These are phyloP conservation scores for Orius laevigatus DNA, from an alignment of 1,140 invertebrate species.

Conservation along the genomic window DNA sequence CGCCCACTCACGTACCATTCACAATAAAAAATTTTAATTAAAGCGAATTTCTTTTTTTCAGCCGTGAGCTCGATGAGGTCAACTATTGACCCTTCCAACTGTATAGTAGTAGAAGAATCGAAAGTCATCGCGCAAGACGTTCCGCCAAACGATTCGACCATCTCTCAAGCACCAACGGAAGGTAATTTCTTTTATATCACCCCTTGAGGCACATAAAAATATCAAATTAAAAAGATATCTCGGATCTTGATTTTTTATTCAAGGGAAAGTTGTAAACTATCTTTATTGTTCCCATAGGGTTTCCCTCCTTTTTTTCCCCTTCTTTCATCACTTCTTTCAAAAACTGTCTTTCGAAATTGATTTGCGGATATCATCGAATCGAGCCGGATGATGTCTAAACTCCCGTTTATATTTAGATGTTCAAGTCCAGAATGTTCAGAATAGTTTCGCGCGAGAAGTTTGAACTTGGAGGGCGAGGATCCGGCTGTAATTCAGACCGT, in stretches of 20 bases:
- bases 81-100: constrained; percentile 66
- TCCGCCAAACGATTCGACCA: constrained; percentile 44
- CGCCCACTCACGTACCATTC: too few relatives aligned
- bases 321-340: background rate
- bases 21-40: background rate
- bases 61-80: constrained; percentile 72
- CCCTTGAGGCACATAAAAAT: too few relatives aligned
- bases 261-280: background rate
- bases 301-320: constrained; percentile 12
- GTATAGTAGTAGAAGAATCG: constrained; percentile 75
- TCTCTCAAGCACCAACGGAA: constrained; percentile 55
- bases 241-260: background rate
- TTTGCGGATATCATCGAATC: too few relatives aligned
- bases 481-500: too few relatives aligned
- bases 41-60: constrained; percentile 33
- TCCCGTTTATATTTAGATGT: too few relatives aligned
- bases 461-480: too few relatives aligned
- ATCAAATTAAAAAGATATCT: too few relatives aligned
- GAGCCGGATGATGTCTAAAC: too few relatives aligned
- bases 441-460: too few relatives aligned
- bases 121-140: constrained; percentile 66
- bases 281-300: background rate
- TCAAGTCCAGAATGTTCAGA: too few relatives aligned
- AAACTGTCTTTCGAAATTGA: constrained; percentile 18
- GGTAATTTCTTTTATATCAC: constrained; percentile 29